Evolutionary conservation across 2,888 invertebrate species (phyloP).

Genomic region (Apocheima hispidaria): DNA sequence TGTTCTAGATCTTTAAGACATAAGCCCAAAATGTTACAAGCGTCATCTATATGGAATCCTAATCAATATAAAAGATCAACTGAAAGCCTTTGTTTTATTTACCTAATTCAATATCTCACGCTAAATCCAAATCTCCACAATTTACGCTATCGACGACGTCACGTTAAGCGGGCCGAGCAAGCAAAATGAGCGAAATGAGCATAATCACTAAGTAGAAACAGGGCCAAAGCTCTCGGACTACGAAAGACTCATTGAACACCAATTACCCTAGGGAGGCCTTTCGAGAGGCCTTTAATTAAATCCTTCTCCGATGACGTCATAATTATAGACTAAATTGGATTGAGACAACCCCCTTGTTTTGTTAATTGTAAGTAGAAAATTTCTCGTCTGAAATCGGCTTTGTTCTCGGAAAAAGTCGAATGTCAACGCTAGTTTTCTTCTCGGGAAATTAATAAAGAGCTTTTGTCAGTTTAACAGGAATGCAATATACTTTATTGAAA

Average conservation of each 20-base stretch:
- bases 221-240: slow-evolving; percentile 71
- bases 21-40: background rate
- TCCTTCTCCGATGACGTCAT: slow-evolving; percentile 85
- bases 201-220: slow-evolving; percentile 75
- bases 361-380: slow-evolving; percentile 76
- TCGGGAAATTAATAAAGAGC: slow-evolving; percentile 21
- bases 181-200: slow-evolving; percentile 48
- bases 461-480: slow-evolving; percentile 27
- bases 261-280: slow-evolving; percentile 82
- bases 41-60: background rate
- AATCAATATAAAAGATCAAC: background rate
- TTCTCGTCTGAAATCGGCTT: slow-evolving; percentile 27
- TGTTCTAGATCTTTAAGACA: no score
- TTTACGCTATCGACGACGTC: slow-evolving; percentile 31
- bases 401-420: slow-evolving; percentile 22
- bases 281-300: slow-evolving; percentile 84
- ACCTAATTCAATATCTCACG: slow-evolving; percentile 20
- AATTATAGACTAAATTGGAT: slow-evolving; percentile 83
- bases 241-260: slow-evolving; percentile 84
- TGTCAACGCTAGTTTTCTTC: slow-evolving; percentile 14
- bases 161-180: slow-evolving; percentile 40
- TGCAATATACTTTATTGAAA: slow-evolving; percentile 17
- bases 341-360: slow-evolving; percentile 76
- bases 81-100: slow-evolving; percentile 15
- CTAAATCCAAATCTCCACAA: slow-evolving; percentile 25